Base-by-base conservation (phyloP, 1,140 invertebrate species). In the Amyelois transitella region DNA sequence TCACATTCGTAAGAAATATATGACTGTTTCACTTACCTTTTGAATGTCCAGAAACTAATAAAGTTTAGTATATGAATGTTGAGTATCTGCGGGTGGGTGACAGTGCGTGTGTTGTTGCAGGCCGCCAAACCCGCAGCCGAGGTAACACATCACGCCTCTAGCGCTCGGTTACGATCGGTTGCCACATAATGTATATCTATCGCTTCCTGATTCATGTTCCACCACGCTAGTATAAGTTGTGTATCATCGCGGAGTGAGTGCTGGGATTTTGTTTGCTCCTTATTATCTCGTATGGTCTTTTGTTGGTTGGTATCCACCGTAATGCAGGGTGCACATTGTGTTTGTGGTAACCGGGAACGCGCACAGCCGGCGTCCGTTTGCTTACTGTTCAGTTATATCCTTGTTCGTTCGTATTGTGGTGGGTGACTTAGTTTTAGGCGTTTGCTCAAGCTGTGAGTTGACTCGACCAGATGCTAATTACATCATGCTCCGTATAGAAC, bases 81-180 rank as follows among this genome's bases (percentile, higher is more conserved):
- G 18, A 58, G 32, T 53, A 10, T 21, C n/a, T 28, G 52, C 12
- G 52, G 51, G 59, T 44, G 55, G 32, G 79, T 85, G 82, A 87
- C 75, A 65, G 70, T 80, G 72, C 72, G 70, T 87, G 81, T 90
- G 84, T 89, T 92, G 89, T 92, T 92, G 79, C 91, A 92, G 91
- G 91, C 91, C 86, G 90, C 89, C 87, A 91, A 91, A 88, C 90
- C 91, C 84, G 90, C 91, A 86, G 90, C 88, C 70, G 91, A 92
- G 91, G 91, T 92, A 91, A 90, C 78, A 54, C 86, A 65, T 55
- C 69, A 55, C 67, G 75, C 61, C 69, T 69, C 66, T 72, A 67
- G 55, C 54, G 66, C 64, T 67, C 69, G 57, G 55, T 66, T 62
- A 59, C 69, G 61, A 57, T 69, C 71, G 62, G 81, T 76, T 72